These are phyloP conservation scores for Epirrhoe tristata DNA, from an alignment of 2,888 invertebrate genomes.

Conservation along the genomic window DNA sequence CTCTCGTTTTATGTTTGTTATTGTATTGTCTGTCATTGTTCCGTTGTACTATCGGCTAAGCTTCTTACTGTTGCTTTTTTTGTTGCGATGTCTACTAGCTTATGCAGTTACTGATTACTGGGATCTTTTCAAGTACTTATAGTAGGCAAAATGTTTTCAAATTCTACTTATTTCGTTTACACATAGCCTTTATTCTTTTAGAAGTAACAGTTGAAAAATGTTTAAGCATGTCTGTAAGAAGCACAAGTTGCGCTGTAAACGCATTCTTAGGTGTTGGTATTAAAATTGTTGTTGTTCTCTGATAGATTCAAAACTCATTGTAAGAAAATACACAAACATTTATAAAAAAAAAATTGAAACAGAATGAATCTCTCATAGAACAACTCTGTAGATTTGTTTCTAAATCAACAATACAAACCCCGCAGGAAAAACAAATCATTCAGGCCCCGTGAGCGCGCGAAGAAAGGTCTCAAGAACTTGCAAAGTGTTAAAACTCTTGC, in stretches of 20 bases:
- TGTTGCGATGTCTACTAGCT: slow-evolving; percentile 36
- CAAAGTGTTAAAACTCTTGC: slow-evolving; percentile 97
- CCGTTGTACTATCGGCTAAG: slow-evolving; percentile 20
- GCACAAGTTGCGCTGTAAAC: slow-evolving; percentile 41
- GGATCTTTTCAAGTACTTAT: slow-evolving; percentile 15
- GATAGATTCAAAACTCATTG: slow-evolving; percentile 39
- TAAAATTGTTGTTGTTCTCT: slow-evolving; percentile 41
- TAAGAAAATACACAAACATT: not conserved
- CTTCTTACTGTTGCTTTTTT: slow-evolving; percentile 34
- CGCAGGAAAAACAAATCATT: slow-evolving; percentile 96
- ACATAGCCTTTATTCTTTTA: slow-evolving; percentile 10
- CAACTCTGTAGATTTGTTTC: slow-evolving; percentile 16
- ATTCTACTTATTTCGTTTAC: slow-evolving; percentile 6
- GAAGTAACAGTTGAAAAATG: slow-evolving; percentile 14
- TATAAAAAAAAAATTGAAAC: not conserved
- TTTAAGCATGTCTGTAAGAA: slow-evolving; percentile 49
- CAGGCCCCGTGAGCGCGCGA: slow-evolving; percentile 93
- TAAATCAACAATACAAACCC: slow-evolving; percentile 12
- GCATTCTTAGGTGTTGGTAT: slow-evolving; percentile 49
- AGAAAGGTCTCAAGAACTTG: slow-evolving; percentile 95
- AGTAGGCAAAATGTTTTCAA: slow-evolving; percentile 9
- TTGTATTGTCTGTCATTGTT: slow-evolving; percentile 42
- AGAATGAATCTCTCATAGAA: slow-evolving; percentile 41
- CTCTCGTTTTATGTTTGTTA: slow-evolving; percentile 57
- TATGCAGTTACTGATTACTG: slow-evolving; percentile 26